phyloP scores from a whole-genome alignment of 2,797 vertebrate species.

The Schizothorax lantsangensis region DNA sequence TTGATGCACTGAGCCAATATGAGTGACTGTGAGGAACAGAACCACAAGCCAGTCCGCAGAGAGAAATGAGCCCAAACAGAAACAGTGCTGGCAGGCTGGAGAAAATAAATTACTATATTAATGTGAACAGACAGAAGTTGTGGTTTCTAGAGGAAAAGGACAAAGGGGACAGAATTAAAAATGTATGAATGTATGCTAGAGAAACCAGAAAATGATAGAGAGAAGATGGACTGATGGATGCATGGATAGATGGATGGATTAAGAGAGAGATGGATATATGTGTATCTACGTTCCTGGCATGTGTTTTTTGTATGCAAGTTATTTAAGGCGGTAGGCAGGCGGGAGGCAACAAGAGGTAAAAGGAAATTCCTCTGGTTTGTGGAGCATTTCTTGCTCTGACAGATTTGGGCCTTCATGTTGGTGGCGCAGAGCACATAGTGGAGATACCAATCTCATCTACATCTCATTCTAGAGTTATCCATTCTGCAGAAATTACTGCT shows the following conservation, averaged over 20 bases:
- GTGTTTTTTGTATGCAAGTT: constrained; percentile 23
- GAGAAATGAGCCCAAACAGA: constrained; percentile 52
- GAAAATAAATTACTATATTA: constrained; percentile 66
- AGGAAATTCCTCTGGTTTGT: constrained; percentile 79
- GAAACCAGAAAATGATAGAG: constrained; percentile 12
- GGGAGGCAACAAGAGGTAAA: constrained; percentile 74
- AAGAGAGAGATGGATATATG: constrained; percentile 19
- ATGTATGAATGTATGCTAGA: background rate
- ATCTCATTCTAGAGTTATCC: constrained; percentile 40
- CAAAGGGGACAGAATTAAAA: constrained; percentile 23
- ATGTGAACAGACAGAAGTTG: constrained; percentile 62
- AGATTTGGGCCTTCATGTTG: constrained; percentile 68
- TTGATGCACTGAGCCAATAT: constrained; percentile 31
- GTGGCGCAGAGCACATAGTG: constrained; percentile 58
- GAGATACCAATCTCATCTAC: constrained; percentile 48
- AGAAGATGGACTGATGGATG: background rate
- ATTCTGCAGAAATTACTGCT: constrained; percentile 21
- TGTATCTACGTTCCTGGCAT: constrained; percentile 39
- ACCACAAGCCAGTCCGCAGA: constrained; percentile 51
- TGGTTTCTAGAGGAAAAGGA: constrained; percentile 56
- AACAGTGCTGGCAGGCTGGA: constrained; percentile 58
- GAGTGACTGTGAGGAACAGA: constrained; percentile 11
- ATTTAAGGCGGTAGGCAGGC: constrained; percentile 62
- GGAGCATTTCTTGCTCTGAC: constrained; percentile 71
- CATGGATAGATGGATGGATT: constrained; percentile 38